Base-by-base conservation (phyloP, 2,888 invertebrate genomes). In the Andrena marginata region DNA sequence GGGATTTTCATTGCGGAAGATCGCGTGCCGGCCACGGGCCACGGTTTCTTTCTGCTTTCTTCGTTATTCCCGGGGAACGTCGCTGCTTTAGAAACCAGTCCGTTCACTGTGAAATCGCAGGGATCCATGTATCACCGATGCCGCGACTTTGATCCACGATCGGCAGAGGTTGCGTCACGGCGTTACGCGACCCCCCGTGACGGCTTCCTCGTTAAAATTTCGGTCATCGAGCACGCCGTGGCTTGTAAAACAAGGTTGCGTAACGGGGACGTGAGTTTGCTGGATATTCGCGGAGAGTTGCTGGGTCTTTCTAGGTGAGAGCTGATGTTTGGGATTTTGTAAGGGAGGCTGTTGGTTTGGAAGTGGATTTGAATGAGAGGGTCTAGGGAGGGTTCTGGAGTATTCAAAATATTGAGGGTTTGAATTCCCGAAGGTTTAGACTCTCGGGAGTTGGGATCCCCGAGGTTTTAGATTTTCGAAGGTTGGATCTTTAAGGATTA, bases 1-100 rank as follows among this genome's bases (percentile, higher is more conserved):
- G 60, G 56, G 77, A 88, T 89, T 88, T 85, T 81, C 85, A 86
- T 89, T 73, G 82, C 85, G 90, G 84, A 89, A 89, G 80, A 87
- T 88, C 84, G 85, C 90, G 85, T 89, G 89, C 72, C 77, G 72
- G 87, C 81, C 77, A 87, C 84, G 82, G 76, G 62, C 31, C 51
- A 35, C 79, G 77, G 77, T 84, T 42, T 85, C 56, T 87, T 89
- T 88, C 89, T 85, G 88, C 87, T 88, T 89, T 88, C 87, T 88
- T 88, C 87, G 87, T 73, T 59, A 64, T 76, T 68, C 35, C 59
- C 63, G 51, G 35, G 63, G 42, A 42, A 16, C 16, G 16, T 42
- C n/a, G n/a, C 23, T 51, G 64, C 67, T 77, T 84, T 81, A 87
- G 85, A 85, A 87, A 88, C 80, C 72, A 26, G 31, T 62, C 49